Evolutionary conservation across 1,140 invertebrate genomes (phyloP), one percentile per base, ranked within the genome.

Genomic region (Ceratosolen solmsi): DNA sequence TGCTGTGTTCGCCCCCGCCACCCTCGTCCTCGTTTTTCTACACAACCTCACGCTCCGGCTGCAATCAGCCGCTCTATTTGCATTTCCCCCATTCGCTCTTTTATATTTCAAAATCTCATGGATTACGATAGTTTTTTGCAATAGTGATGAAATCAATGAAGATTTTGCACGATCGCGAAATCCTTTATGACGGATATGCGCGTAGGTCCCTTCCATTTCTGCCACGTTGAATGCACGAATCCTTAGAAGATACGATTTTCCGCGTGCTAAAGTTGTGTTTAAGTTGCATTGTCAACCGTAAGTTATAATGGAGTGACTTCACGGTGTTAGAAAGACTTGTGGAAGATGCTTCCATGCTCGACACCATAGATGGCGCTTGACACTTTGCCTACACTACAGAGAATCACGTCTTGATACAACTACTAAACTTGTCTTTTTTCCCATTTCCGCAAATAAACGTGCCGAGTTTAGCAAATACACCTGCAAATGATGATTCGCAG

Each of bases 21-120:
- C 38, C 54, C 36, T 56, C 33, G 68, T 46, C 56, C 74, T 72
- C 76, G 51, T 73, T 58, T 83, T 85, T 46, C 76, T 33, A 51
- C 84, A 72, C 63, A 81, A 51, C 33, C 81, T 82, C 78, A 51
- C 79, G 68, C 58, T 76, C 73, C 41, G 33, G 56, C 70, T 60
- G 73, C 79, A 75, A 74, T 79, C 75, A 77, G 51, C 68, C 80
- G 74, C 71, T 79, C 75, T 82, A 84, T 79, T 78, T 83, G 58
- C 73, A 78, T 84, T 80, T 33, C 41, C 73, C 65, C 60, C 63
- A 20, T 30, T 49, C 63, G 63, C 65, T 70, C 72, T 79, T 72
- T 72, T 71, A 20, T 73, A 36, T 79, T 74, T 79, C 68, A 63
- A 81, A 75, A 54, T 68, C 79, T 79, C 27, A 27, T 51, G 56